Base-by-base conservation (phyloP, 2,113 vertebrate species). In the Leucopsar rothschildi region DNA sequence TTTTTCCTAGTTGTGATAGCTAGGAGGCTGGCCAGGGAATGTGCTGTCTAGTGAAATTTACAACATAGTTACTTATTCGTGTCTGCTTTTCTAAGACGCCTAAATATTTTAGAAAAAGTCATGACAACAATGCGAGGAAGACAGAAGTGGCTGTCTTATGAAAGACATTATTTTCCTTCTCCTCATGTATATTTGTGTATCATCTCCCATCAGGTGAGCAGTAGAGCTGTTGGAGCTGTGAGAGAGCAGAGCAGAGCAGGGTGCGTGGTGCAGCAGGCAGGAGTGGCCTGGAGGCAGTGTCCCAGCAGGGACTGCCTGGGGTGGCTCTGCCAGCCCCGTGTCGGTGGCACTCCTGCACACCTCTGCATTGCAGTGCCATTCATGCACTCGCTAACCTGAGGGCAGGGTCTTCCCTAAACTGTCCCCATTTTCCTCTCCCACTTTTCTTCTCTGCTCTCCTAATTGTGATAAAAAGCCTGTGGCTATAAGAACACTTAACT, bases 401-500 rank as follows among this genome's bases (percentile, higher is more conserved):
- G 17, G 37, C 33, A 91, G 57, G 28, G 35, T 50, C 42, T 44
- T 80, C 53, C 47, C 45, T n/a, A 49, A 86, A 37, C 33, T 60
- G 12, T 65, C 95, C 93, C 70, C 64, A 42, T 95, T 93, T 70
- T 69, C 86, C 79, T 70, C 31, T 44, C 61, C 57, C 33, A 16
- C 60, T 66, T 68, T 82, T 53, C 29, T 79, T 76, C 35, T 33
- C 52, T 70, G 33, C 37, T 64, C 25, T 94, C 80, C 63, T 91
- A 95, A 73, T 75, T 96, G 91, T 81, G 86, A 95, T 85, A 83
- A 92, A 96, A 94, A 95, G 55, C 73, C 87, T 40, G 70, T 88
- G 73, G 75, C 92, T 92, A 96, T 96, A 88, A 97, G 86, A 95
- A 93, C 66, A 79, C 84, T 96, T 92, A 95, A 86, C 86, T 86